Evolutionary conservation across 2,797 vertebrate species (phyloP).

Genomic region (Limnodromus scolopaceus): DNA sequence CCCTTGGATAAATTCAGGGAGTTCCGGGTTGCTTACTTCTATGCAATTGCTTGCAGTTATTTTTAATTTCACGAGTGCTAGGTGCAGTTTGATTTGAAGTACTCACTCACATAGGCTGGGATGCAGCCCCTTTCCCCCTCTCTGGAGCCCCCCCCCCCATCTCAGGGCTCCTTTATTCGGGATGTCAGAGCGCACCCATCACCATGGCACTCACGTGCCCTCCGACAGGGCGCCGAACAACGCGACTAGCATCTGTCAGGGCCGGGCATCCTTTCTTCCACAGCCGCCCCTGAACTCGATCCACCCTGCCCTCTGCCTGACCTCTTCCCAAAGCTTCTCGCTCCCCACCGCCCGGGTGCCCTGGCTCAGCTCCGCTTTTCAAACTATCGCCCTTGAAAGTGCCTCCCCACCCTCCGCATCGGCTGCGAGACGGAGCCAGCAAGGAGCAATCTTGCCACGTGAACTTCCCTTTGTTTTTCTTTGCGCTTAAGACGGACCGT

Average conservation of each 20-base stretch:
- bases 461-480: constrained; percentile 62
- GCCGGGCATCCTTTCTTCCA: background rate
- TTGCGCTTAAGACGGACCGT: background rate
- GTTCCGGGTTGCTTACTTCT: background rate
- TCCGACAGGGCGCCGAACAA: background rate
- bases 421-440: background rate
- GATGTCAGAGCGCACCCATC: constrained; percentile 2
- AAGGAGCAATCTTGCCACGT: background rate
- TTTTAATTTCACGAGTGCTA: background rate
- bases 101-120: background rate
- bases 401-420: background rate
- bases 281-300: constrained; percentile 5
- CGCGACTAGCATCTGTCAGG: constrained; percentile 30
- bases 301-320: constrained; percentile 51
- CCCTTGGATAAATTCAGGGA: background rate
- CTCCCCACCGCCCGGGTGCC: background rate
- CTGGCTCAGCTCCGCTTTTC: background rate
- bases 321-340: background rate
- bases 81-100: background rate
- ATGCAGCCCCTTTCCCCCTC: background rate
- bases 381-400: background rate
- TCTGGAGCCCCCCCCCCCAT: background rate
- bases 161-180: background rate
- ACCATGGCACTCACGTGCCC: constrained; percentile 25
- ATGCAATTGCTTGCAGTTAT: accelerated